A percentile compares a stretch with the other conserved stretches of the same genome.
These are phyloP conservation scores for Bombus polaris DNA, from an alignment of 1,140 invertebrate species.

Conservation along the genomic window DNA sequence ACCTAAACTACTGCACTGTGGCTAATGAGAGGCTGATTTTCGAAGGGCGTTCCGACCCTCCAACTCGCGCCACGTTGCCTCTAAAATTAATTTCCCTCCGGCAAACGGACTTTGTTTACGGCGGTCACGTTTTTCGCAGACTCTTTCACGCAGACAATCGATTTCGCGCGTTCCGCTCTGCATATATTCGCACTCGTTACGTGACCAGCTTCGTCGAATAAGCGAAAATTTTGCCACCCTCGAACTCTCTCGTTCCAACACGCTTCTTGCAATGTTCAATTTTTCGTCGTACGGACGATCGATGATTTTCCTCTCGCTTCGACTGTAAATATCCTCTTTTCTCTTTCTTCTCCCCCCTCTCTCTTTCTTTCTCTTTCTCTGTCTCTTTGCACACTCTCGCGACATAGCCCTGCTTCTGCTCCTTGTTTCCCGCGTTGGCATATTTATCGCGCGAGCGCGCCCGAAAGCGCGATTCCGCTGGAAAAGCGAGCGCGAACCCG, in stretches of 20 bases:
- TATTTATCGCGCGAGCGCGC: slow-evolving; percentile 6
- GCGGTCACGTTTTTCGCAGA: slow-evolving; percentile 42
- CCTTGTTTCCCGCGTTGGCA: not conserved
- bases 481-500: not conserved
- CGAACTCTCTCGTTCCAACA: no score
- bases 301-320: not conserved
- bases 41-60: slow-evolving; percentile 15
- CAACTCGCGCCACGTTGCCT: not conserved
- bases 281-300: not conserved
- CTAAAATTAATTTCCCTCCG: slow-evolving; percentile 35
- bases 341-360: no score
- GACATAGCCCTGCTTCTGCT: not conserved
- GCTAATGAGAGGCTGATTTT: slow-evolving; percentile 35
- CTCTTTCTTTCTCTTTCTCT: not conserved
- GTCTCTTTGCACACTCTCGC: not conserved
- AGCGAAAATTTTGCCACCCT: slow-evolving; percentile 53
- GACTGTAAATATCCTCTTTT: not conserved
- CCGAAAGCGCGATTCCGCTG: not conserved
- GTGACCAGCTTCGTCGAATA: slow-evolving; percentile 61
- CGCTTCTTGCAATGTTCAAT: not conserved
- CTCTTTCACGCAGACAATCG: slow-evolving; percentile 42
- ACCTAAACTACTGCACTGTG: not conserved
- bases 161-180: slow-evolving; percentile 31
- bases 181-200: slow-evolving; percentile 54
- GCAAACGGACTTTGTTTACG: slow-evolving; percentile 38